Evolutionary conservation across 2,113 vertebrate species (phyloP).

Genomic region (Macrotis lagotis): DNA sequence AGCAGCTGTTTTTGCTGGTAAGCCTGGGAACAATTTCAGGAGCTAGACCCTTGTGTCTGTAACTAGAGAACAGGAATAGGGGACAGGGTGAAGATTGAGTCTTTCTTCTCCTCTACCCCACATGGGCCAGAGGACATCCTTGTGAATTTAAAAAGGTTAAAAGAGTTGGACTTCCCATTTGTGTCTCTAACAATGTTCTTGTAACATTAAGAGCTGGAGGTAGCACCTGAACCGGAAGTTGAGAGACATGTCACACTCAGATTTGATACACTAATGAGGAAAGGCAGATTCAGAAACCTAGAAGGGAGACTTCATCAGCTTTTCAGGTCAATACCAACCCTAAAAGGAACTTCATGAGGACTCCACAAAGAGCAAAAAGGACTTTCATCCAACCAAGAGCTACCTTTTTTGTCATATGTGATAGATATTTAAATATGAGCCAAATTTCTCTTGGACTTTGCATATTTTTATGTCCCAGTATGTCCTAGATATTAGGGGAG

Average conservation of each 20-base stretch:
- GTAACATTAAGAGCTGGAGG: not conserved
- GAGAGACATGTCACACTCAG: not conserved
- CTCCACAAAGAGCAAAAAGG: not conserved
- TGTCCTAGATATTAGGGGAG: not conserved
- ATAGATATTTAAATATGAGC: not conserved
- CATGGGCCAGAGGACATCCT: not conserved
- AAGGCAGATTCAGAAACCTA: not conserved
- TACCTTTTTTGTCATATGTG: not conserved
- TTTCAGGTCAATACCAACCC: not conserved
- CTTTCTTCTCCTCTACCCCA: not conserved
- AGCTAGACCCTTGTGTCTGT: not conserved
- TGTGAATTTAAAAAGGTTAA: not conserved
- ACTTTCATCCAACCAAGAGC: not conserved
- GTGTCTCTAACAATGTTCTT: not conserved
- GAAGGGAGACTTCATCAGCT: not conserved
- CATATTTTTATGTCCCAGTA: not conserved
- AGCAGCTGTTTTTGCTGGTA: not conserved
- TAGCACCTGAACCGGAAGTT: not conserved
- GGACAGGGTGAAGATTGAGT: not conserved
- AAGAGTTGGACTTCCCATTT: not conserved
- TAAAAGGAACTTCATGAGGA: not conserved
- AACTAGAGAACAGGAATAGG: not conserved
- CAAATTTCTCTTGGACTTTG: not conserved
- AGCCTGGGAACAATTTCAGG: not conserved
- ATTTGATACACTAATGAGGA: not conserved